These are phyloP conservation scores for Falco naumanni DNA, from an alignment of 2,797 vertebrate genomes.

Conservation along the genomic window DNA sequence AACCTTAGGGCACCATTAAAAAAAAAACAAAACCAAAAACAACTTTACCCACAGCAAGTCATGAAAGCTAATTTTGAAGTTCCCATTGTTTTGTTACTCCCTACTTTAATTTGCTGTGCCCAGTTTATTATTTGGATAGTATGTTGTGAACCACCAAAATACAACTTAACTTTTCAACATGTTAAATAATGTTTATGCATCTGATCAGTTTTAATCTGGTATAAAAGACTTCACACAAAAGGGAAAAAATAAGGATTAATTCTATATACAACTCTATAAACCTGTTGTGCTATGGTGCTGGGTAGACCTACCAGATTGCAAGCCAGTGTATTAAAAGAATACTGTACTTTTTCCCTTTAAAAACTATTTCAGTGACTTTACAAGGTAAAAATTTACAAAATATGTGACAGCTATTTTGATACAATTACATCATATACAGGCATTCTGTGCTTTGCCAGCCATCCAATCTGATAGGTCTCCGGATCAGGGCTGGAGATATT, in stretches of 20 bases:
- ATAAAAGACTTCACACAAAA: conserved; percentile 81
- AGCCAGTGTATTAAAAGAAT: conserved; percentile 98
- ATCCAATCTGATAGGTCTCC: conserved; percentile 82
- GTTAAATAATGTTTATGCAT: conserved; percentile 81
- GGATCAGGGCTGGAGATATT: conserved; percentile 76
- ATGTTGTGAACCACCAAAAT: conserved; percentile 85
- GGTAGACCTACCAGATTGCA: conserved; percentile 90
- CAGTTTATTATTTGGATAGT: conserved; percentile 71
- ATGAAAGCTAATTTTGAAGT: conserved; percentile 35
- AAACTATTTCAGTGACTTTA: conserved; percentile 96
- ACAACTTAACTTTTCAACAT: conserved; percentile 85
- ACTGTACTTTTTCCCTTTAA: conserved; percentile 88
- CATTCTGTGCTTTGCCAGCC: conserved; percentile 91
- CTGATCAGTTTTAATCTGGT: conserved; percentile 77
- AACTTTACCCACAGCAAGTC: conserved; percentile 63
- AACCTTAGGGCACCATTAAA: conserved; percentile 85
- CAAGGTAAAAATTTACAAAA: conserved; percentile 98
- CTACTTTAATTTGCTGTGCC: conserved; percentile 53
- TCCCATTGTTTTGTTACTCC: conserved; percentile 53
- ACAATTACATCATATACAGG: conserved; percentile 96
- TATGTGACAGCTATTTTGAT: conserved; percentile 93
- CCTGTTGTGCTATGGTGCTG: conserved; percentile 80
- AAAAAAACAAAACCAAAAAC: conserved; percentile 1
- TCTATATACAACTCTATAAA: conserved; percentile 85
- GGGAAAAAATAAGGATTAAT: conserved; percentile 76